These are phyloP conservation scores for Tachyglossus aculeatus DNA, from an alignment of 2,797 vertebrate genomes.

Conservation along the genomic window DNA sequence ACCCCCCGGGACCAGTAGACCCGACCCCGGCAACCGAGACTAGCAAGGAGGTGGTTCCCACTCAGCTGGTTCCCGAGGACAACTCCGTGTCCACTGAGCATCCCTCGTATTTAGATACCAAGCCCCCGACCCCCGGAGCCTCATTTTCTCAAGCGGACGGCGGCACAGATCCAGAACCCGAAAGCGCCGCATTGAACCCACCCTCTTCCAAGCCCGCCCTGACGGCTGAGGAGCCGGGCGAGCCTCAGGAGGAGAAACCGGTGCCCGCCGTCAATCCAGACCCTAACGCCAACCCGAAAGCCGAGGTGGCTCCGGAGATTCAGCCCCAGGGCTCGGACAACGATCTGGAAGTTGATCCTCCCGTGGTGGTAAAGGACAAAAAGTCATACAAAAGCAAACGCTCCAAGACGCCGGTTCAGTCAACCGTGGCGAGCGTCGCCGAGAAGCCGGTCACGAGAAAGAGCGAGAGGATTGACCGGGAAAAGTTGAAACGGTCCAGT, in stretches of 20 bases:
- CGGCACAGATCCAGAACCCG: conserved; percentile 73
- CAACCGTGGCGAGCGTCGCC: conserved; percentile 55
- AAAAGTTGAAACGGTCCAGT: conserved; percentile 89
- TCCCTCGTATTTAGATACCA: conserved; percentile 74
- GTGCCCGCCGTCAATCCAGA: background rate
- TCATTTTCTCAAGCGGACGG: conserved; percentile 69
- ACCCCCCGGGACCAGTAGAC: conserved; percentile 66
- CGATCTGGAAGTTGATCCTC: conserved; percentile 79
- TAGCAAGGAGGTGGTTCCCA: conserved; percentile 67
- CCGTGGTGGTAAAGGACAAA: conserved; percentile 80
- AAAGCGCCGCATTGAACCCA: conserved; percentile 58
- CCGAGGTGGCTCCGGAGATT: conserved; percentile 73
- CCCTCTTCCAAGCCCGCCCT: conserved; percentile 72
- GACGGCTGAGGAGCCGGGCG: conserved; percentile 69
- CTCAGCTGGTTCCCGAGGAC: conserved; percentile 60
- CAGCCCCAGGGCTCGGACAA: conserved; percentile 78
- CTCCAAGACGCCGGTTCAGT: conserved; percentile 79
- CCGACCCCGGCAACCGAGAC: conserved; percentile 55
- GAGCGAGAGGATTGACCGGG: conserved; percentile 94
- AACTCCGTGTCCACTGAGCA: conserved; percentile 66
- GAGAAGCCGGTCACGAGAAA: conserved; percentile 93
- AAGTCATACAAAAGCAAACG: conserved; percentile 91
- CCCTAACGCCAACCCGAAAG: conserved; percentile 68
- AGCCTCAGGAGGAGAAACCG: conserved; percentile 64
- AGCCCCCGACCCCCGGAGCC: conserved; percentile 83